Evolutionary conservation across 2,888 invertebrate genomes (phyloP).

Genomic region (Epinotia brunnichana): DNA sequence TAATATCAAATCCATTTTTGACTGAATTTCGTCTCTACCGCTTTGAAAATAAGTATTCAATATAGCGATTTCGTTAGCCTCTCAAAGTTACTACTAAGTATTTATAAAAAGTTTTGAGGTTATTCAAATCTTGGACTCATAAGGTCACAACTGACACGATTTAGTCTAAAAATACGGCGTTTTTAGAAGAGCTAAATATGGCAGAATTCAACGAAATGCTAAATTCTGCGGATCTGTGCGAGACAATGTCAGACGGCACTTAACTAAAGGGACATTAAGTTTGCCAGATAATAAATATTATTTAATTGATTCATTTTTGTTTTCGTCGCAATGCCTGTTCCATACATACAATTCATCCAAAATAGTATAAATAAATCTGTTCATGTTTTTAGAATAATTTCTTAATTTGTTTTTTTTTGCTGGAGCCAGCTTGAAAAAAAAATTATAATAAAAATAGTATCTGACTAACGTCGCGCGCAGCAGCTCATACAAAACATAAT

Average conservation of each 20-base stretch:
- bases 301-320: neutral
- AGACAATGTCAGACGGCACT: neutral
- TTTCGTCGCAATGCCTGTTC: neutral
- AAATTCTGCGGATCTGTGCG: neutral
- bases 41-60: no score
- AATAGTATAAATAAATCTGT: neutral
- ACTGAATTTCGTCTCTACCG: no score
- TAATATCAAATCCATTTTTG: no score
- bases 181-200: neutral
- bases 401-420: neutral
- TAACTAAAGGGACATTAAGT: neutral
- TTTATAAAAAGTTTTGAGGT: no score
- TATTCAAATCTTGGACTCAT: no score
- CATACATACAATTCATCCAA: neutral
- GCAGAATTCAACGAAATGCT: neutral
- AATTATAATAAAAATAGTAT: neutral
- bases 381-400: neutral
- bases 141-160: no score
- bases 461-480: neutral
- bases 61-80: no score
- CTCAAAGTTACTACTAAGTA: no score
- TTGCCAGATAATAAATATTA: neutral
- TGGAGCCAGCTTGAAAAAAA: neutral
- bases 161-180: no score
- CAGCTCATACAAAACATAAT: conserved; percentile 5